Base-by-base conservation (phyloP, 2,797 vertebrate genomes). In the Alcedo atthis region DNA sequence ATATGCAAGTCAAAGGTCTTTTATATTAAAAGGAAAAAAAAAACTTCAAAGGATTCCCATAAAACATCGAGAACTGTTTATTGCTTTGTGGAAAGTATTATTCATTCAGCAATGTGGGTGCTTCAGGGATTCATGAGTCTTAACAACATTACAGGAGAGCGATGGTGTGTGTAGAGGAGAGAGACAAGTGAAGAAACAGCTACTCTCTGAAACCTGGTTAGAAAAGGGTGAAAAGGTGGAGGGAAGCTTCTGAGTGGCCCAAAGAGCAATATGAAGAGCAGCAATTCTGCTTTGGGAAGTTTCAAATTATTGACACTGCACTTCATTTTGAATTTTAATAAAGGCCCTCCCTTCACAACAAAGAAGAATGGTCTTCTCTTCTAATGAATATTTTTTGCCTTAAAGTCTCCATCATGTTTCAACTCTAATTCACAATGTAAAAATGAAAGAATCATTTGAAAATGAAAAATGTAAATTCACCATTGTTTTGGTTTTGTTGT, bases 291-390 rank as follows among this genome's bases (percentile, higher is more conserved):
- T 76, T 57, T 35, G n/a, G 19, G 22, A 53, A 33, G 66, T 20
- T 37, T 10, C 6, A 25, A 45, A 35, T 57, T 70, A 42, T 9
- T 51, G 25, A 91, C 84, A 12, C 19, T 33, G 5, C 10, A 9
- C 7, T 75, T 87, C n/a, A 21, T 78, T 89, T 61, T 54, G 7
- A 48, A 26, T 71, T 54, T 6, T 2, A 20, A 68, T 70, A 61
- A 70, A 37, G 0, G 0, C 5, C 3, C 3, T 87, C 14, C 15
- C 75, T 88, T 70, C 48, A 25, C 37, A 42, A 2, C 0, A 1
- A 51, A 75, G 30, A 77, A 51, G 8, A 81, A 33, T 4, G 6
- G 3, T 26, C 37, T 21, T 58, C 22, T 28, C 78, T 81, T 61
- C 28, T 64, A 26, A n/a, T 80, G 3, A 19, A 1, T 37, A n/a